Evolutionary conservation across 2,113 vertebrate genomes (phyloP).

Genomic region (Pygathrix nemaeus): DNA sequence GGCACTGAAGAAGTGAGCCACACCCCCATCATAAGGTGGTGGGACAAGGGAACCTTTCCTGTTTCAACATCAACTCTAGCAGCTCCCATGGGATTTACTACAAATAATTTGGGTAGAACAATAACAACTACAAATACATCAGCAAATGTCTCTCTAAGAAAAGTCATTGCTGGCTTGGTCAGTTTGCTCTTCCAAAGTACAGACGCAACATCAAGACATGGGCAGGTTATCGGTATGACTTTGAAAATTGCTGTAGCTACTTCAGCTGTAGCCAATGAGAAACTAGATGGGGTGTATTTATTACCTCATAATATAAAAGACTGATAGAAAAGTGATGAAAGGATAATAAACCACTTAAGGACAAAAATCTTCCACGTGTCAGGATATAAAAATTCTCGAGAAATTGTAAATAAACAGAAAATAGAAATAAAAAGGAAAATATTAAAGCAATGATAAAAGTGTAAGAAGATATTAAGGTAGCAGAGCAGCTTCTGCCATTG

Average conservation of each 20-base stretch:
- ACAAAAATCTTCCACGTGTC: slow-evolving; percentile 90
- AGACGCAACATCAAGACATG: slow-evolving; percentile 84
- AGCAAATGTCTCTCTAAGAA: slow-evolving; percentile 83
- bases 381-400: slow-evolving; percentile 93
- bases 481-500: slow-evolving; percentile 89
- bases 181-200: slow-evolving; percentile 85
- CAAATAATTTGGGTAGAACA: slow-evolving; percentile 84
- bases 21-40: too few species aligned
- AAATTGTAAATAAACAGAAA: slow-evolving; percentile 94
- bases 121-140: slow-evolving; percentile 77
- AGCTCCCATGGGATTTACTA: slow-evolving; percentile 84
- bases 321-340: slow-evolving; percentile 87
- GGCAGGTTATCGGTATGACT: slow-evolving; percentile 84
- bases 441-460: slow-evolving; percentile 89
- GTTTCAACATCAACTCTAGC: slow-evolving; percentile 81
- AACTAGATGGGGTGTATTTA: slow-evolving; percentile 90
- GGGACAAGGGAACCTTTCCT: too few species aligned
- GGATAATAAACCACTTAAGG: slow-evolving; percentile 93
- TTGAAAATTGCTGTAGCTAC: slow-evolving; percentile 72
- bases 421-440: slow-evolving; percentile 89
- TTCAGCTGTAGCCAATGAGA: slow-evolving; percentile 82
- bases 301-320: slow-evolving; percentile 91
- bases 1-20: too few species aligned
- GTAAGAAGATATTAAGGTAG: slow-evolving; percentile 90
- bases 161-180: slow-evolving; percentile 76